Base-by-base conservation (phyloP, 1,140 invertebrate genomes). In the Zophobas atratus region DNA sequence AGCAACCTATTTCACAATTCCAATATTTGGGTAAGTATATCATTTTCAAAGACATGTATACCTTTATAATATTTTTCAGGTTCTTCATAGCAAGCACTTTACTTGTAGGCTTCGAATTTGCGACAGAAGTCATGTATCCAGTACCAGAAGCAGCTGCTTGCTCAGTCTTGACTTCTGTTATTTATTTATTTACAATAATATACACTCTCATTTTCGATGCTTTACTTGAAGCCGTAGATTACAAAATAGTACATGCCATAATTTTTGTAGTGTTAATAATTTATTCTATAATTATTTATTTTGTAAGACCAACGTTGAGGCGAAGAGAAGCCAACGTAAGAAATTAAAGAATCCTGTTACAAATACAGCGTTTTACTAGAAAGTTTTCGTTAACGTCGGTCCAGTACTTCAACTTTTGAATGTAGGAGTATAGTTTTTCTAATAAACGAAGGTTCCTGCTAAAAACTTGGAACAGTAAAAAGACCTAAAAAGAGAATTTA, bases 81-180 rank as follows among this genome's bases (percentile, higher is more conserved):
- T 84, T 84, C 60, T 84, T 82, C 51, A 67, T 79, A 1, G 80
- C 80, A 6, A 79, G 77, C 35, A 77, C 77, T 33, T 73, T 83
- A 36, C 77, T 80, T 35, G 77, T 84, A 0, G 81, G 81, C 8
- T 83, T 82, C 41, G 82, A 84, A 67, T 84, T 81, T 71, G 70
- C 77, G 2, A 77, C 80, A 2, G 83, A 84, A 81, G 70, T 81
- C 0, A 82, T 82, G 2, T 84, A 83, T 72, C 83, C 83, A 38
- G 51, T 83, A 53, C 81, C 83, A 6, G 82, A 82, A 78, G 71
- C 79, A 0, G 76, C 77, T 3, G 78, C 82, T 33, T 81, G 80
- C 56, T 79, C 79, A 0, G 34, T 79, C 33, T 79, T 84, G 6
- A 82, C 84, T 67, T 80, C 79, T 0, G 46, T 77, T 32, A 81